These are phyloP conservation scores for Coryphaenoides rupestris DNA, from an alignment of 2,113 vertebrate genomes.

Conservation along the genomic window DNA sequence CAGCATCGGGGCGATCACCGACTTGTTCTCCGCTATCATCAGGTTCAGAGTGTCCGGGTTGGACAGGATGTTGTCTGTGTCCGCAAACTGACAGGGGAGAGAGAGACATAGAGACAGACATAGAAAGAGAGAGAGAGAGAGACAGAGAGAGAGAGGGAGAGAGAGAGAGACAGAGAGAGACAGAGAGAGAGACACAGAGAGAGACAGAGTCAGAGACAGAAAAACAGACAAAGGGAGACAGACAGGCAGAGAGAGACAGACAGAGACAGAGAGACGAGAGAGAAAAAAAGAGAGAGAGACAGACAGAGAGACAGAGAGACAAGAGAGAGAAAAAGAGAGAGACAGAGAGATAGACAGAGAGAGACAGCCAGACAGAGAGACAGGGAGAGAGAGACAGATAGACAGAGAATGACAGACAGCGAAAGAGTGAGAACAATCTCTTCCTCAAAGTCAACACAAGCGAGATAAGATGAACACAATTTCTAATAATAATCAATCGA, in stretches of 20 bases:
- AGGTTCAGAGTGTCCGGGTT: slow-evolving; percentile 85
- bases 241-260: too few species aligned
- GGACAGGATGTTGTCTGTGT: slow-evolving; percentile 91
- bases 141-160: not conserved
- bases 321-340: not conserved
- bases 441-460: too few species aligned
- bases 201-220: too few species aligned
- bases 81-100: slow-evolving; percentile 75
- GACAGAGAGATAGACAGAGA: not conserved
- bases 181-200: not conserved
- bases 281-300: not conserved
- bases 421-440: too few species aligned
- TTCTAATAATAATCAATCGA: too few species aligned
- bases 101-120: not conserved
- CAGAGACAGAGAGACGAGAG: not conserved
- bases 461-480: too few species aligned
- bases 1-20: slow-evolving; percentile 89
- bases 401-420: too few species aligned
- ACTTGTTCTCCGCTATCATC: slow-evolving; percentile 82
- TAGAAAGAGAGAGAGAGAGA: not conserved
- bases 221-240: too few species aligned
- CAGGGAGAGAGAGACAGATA: too few species aligned
- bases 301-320: too few species aligned
- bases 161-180: not conserved
- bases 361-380: not conserved